These are phyloP conservation scores for Trileptium ribeirensis DNA, from an alignment of 2,888 invertebrate species.

Conservation along the genomic window DNA sequence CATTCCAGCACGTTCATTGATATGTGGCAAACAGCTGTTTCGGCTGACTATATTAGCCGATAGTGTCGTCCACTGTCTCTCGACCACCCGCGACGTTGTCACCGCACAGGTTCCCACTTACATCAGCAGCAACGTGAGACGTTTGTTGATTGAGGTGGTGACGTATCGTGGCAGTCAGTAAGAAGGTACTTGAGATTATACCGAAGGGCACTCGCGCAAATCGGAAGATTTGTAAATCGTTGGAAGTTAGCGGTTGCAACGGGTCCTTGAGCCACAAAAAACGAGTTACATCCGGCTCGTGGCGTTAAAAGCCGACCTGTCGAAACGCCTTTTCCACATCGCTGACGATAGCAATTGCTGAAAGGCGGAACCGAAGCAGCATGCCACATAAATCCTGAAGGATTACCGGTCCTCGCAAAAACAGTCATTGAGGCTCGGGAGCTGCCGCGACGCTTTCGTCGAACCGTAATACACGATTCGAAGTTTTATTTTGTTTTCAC, in stretches of 20 bases:
- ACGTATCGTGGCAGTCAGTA: conserved; percentile 30
- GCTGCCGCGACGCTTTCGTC: not conserved
- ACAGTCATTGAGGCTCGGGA: too few relatives aligned
- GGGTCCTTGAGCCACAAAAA: not conserved
- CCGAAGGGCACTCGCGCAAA: conserved; percentile 38
- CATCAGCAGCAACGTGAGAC: not conserved
- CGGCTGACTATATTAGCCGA: not conserved
- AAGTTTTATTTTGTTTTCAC: not conserved
- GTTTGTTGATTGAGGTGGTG: conserved; percentile 11
- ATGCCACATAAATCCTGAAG: not conserved
- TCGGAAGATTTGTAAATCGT: conserved; percentile 32
- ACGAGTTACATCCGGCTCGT: conserved; percentile 27
- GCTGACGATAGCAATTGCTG: not conserved
- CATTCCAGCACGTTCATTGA: not conserved
- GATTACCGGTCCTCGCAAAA: not conserved
- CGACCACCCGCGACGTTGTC: not conserved
- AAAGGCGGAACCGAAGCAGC: not conserved
- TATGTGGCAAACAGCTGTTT: not conserved
- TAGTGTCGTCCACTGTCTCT: not conserved
- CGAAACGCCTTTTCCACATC: conserved; percentile 41
- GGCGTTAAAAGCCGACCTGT: conserved; percentile 26
- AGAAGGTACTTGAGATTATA: conserved; percentile 27
- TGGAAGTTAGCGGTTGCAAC: not conserved
- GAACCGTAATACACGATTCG: not conserved
- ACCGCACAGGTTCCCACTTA: not conserved